phyloP scores from a whole-genome alignment of 2,113 vertebrate species.

The Heterocephalus glaber region DNA sequence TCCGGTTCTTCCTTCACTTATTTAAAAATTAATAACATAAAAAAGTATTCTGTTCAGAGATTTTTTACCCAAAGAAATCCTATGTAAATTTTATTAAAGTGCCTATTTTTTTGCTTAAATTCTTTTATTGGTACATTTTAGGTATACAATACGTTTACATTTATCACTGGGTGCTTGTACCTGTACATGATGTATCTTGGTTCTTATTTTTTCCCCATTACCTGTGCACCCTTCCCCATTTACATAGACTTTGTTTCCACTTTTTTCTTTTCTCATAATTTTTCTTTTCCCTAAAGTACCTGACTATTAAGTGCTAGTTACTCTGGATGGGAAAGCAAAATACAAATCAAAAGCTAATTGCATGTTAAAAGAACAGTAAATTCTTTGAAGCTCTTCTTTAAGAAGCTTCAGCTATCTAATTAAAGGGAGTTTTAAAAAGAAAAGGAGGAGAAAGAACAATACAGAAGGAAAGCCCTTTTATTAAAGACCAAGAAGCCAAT shows the following conservation, averaged over 20 bases:
- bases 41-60: background rate
- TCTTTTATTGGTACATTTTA: too few species aligned
- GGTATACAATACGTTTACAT: too few species aligned
- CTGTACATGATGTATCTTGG: too few species aligned
- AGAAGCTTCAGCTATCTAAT: slow-evolving; percentile 21
- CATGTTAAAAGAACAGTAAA: slow-evolving; percentile 49
- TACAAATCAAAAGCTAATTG: slow-evolving; percentile 43
- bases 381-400: slow-evolving; percentile 55
- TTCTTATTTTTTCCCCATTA: too few species aligned
- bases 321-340: slow-evolving; percentile 44
- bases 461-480: background rate
- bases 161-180: too few species aligned
- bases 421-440: slow-evolving; percentile 9
- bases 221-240: too few species aligned
- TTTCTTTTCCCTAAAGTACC: too few species aligned
- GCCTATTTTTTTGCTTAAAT: too few species aligned
- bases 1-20: background rate
- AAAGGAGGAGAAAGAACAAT: background rate
- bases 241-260: too few species aligned
- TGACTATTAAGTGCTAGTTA: slow-evolving; percentile 25
- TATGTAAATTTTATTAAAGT: background rate
- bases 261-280: too few species aligned
- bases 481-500: slow-evolving; percentile 42
- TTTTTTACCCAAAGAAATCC: background rate
- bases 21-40: slow-evolving; percentile 12